Base-by-base conservation (phyloP, 2,113 vertebrate genomes). In the Platysteira castanea region DNA sequence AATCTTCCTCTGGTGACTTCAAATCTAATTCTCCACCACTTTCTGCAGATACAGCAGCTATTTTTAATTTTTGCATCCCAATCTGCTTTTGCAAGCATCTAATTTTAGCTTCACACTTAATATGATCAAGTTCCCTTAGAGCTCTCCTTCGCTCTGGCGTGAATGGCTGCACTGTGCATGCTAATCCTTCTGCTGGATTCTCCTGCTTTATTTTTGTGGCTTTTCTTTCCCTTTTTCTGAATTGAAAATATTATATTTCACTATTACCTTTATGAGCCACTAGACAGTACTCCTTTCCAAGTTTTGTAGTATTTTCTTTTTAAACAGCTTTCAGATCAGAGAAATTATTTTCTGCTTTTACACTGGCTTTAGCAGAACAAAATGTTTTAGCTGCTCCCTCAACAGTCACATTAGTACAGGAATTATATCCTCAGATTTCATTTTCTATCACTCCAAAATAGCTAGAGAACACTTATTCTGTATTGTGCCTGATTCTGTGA, bases 11-110 rank as follows among this genome's bases (percentile, higher is more conserved):
- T 85, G 15, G 37, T 96, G 75, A 73, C 10, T 94, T 95, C 49
- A 85, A 77, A 90, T 85, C 50, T 69, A 94, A 80, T 90, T 95
- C 82, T 73, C 42, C 23, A n/a, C 26, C 35, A 65, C 53, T 80
- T 96, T 94, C 82, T 96, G 67, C 92, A 94, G 63, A 85, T 95
- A 83, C 37, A 90, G 88, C 67, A 92, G 71, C 88, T 97, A 92
- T 90, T 94, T 95, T 93, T 92, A 94, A 86, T 90, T 90, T 94
- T 91, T 96, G 75, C 59, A 63, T 96, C 63, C 46, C 13, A 2
- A 80, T 90, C 71, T 83, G 75, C 63, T 93, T 77, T 90, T 86
- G 63, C 54, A 56, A 93, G 74, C 41, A 57, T 65, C 95, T 95
- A 95, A 95, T 92, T 96, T 93, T 94, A 94, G 75, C 67, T 83